Base-by-base conservation (phyloP, 1,140 invertebrate species). In the Plodia interpunctella region DNA sequence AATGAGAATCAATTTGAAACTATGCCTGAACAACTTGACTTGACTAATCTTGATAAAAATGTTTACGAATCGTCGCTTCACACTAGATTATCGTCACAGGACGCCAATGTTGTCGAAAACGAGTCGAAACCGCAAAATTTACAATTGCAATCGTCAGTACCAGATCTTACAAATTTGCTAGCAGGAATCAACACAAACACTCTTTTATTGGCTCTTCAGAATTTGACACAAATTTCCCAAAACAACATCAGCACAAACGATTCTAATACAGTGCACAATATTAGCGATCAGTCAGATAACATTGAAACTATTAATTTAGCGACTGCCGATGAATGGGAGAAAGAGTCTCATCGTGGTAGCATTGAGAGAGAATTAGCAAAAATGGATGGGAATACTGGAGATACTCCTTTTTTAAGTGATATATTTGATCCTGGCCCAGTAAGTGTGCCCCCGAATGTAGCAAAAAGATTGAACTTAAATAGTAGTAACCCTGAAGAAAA, bases 391-490 rank as follows among this genome's bases (percentile, higher is more conserved):
- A 71, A 66, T 53, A 73, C 77, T 53, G 76, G 70, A 8, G 83
- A 88, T 38, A 89, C 88, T 30, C 86, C 86, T 66, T 91, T 90
- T 76, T 71, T 90, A 66, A 83, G 83, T 64, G 90, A 91, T 67
- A 90, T 90, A 62, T 91, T 90, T 72, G 87, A 90, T 67, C 88
- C 88, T 10, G 82, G 88, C 30, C 85, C 88, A 58, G 78, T 87
- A 4, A 54, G 75, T 5, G 60, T 84, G 44, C 83, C 79, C 11
- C 49, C 67, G 10, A 79, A 69, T 66, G 38, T 78, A 21, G 57
- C 62, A 5, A 82, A 74, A 55, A 86, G 84, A 55, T 60, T 87
- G 55, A 87, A 83, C 50, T 62, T 81, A 11, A 78, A 80, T 59
- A 55, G 78, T 11, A 78, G 74, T 61, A 72, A 62, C 25, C 15